Evolutionary conservation across 2,888 invertebrate species (phyloP), one percentile per base, ranked within the genome.

Genomic region (Marronus borbonicus): DNA sequence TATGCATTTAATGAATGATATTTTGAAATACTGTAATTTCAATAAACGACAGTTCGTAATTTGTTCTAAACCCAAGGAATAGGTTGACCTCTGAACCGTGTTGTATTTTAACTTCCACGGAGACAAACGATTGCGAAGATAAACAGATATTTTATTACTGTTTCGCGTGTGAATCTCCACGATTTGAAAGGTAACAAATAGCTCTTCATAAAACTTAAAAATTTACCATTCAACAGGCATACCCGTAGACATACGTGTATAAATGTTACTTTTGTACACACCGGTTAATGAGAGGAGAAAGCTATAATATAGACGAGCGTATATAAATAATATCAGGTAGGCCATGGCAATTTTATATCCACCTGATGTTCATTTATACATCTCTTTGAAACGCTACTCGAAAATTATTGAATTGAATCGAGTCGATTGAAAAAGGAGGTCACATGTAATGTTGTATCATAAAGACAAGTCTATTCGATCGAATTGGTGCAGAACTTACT

Each of bases 271-370:
- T 65, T 65, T 44, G 50, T 20, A 44, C 20, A 50, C 17, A 50
- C 17, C 60, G 8, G 17, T 44, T 60, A 72, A 72, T 60, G 39
- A 58, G 62, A 70, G 69, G 78, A 78, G 78, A 79, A 79, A 79
- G 76, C 79, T 76, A 65, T 31, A 44, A n/a, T 55, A 55, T 55
- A 55, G 5, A 17, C 55, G 17, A 65, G 8, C 20, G 44, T 36
- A 20, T 44, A 28, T 68, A 68, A 68, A 68, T 49, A 68, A 68
- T 70, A 72, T 76, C 79, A 79, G 76, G 76, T 79, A 79, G 79
- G 69, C 79, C 62, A 79, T 76, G 65, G 24, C 14, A 58, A 36
- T 76, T 55, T 68, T 66, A 52, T 78, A 76, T 79, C 79, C 70
- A 79, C 76, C 76, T 79, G 76, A 69, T 76, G 69, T 76, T 62